These are phyloP conservation scores for Drosophila rufa DNA, from an alignment of 1,140 invertebrate species.

Conservation along the genomic window DNA sequence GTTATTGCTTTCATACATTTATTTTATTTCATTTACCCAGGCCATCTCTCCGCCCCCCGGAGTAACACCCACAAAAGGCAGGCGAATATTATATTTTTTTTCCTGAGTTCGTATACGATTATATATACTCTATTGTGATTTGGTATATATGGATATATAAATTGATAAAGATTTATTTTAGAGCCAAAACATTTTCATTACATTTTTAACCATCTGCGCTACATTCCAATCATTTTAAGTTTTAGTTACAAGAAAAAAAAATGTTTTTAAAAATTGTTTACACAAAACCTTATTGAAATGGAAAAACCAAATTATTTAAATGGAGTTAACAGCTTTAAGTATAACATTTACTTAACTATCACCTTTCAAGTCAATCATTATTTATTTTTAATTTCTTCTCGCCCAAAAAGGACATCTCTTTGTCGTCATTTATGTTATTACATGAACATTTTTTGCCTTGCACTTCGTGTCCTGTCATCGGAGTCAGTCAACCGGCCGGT, in stretches of 20 bases:
- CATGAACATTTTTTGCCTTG: slow-evolving; percentile 12
- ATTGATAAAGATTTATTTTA: no score
- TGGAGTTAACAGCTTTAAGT: no score
- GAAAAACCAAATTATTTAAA: no score
- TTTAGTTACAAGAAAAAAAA: no score
- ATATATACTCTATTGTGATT: slow-evolving; percentile 8
- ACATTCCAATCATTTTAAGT: no score
- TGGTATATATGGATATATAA: no score
- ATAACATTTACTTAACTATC: no score
- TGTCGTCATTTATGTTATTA: slow-evolving; percentile 13
- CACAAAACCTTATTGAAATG: no score
- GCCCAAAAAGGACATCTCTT: background rate
- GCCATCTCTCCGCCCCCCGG: slow-evolving; percentile 16
- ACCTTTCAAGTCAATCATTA: background rate
- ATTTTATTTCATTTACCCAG: slow-evolving; percentile 78
- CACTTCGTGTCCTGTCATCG: slow-evolving; percentile 44
- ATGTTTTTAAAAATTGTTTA: no score
- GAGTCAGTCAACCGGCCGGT: slow-evolving; percentile 37
- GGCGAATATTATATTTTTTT: slow-evolving; percentile 37
- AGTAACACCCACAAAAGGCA: slow-evolving; percentile 9
- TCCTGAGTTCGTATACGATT: no score
- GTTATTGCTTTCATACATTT: slow-evolving; percentile 83
- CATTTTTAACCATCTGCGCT: no score
- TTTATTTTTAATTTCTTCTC: background rate
- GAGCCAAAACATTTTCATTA: background rate